Base-by-base conservation (phyloP, 1,140 invertebrate genomes). In the Bactericera cockerelli region DNA sequence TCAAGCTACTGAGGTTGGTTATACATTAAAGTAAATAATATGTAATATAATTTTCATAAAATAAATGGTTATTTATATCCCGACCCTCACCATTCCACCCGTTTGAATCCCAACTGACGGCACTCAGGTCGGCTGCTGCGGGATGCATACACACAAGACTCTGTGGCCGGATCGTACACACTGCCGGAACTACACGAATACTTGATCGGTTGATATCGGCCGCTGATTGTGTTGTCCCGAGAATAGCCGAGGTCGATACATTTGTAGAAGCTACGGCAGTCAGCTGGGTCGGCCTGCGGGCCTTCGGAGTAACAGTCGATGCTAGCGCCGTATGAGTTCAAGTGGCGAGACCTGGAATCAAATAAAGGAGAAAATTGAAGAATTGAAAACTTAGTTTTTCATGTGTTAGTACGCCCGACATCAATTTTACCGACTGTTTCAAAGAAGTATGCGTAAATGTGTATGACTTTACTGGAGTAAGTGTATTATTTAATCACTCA, bases 131-230 rank as follows among this genome's bases (percentile, higher is more conserved):
- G 71, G 58, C 72, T 78, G 61, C 78, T 81, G n/a, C 75, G 78
- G 58, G 74, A 72, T 3, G 82, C 78, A 70, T 82, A 77, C 61
- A 82, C 84, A 66, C 83, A 87, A 58, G 78, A 72, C 62, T 77
- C 75, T n/a, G 72, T 76, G 1, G 75, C 71, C 14, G 78, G 75
- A 65, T 86, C 84, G 61, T 80, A 87, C 8, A 86, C 80, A 1
- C 83, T 86, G 26, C 81, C 83, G 42, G 75, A 73, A 1, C 77
- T 80, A 67, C 84, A 87, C 69, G 81, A 76, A 67, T 84, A 86
- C 71, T 76, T 74, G 59, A 81, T 80, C 1, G 65, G 63, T 0
- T 69, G 73, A 28, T 76, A 61, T 1, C 67, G 67, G 24, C 59
- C 24, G 1, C 56, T 49, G n/a, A 38, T 11, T 26, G 39, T 39